Evolutionary conservation across 2,797 vertebrate genomes (phyloP).

Genomic region (Spatula clypeata): DNA sequence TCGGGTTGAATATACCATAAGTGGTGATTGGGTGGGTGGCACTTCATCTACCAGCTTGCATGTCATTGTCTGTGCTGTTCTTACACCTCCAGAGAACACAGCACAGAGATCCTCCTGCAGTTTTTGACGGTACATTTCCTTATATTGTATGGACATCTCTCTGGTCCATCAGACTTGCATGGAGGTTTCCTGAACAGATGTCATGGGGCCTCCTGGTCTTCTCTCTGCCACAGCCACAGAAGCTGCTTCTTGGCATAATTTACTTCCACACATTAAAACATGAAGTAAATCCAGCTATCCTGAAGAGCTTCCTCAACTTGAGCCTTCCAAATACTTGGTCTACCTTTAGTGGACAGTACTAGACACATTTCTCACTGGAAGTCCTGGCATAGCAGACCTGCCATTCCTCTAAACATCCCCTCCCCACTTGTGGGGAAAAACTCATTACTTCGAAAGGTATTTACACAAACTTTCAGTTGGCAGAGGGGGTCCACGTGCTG

Average conservation of each 20-base stretch:
- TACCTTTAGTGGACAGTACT: not conserved
- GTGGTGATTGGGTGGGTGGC: not conserved
- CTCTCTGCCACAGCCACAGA: not conserved
- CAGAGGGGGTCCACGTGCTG: fast-evolving
- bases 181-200: not conserved
- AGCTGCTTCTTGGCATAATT: not conserved
- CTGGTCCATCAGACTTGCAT: not conserved
- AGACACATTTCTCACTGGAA: not conserved
- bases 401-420: not conserved
- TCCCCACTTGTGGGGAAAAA: not conserved
- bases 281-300: not conserved
- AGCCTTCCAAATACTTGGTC: not conserved
- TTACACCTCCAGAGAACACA: not conserved
- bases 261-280: not conserved
- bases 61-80: not conserved
- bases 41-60: not conserved
- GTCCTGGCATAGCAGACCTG: not conserved
- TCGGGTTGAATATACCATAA: not conserved
- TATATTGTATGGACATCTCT: not conserved
- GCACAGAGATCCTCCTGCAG: not conserved
- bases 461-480: not conserved
- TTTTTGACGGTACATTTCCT: not conserved
- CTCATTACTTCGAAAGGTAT: not conserved
- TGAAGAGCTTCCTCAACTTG: not conserved
- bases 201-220: fast-evolving